Percentiles rank a stretch among this genome's conserved stretches.
phyloP scores from a whole-genome alignment of 1,140 invertebrate genomes.

The Macrobrachium rosenbergii region DNA sequence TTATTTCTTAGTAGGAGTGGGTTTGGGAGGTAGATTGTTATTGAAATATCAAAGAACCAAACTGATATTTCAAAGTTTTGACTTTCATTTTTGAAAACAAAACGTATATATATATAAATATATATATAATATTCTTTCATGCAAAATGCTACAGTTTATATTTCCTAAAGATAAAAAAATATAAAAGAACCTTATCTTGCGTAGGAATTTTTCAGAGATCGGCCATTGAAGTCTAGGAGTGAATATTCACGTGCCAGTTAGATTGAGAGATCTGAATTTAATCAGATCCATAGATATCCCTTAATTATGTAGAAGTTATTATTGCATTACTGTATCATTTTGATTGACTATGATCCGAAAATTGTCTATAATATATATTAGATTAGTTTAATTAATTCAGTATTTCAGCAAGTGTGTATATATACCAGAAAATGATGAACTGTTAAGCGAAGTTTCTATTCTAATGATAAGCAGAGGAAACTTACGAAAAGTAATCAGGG shows the following conservation, averaged over 20 bases:
- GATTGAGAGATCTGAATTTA: constrained; percentile 51
- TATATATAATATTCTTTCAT: constrained; percentile 58
- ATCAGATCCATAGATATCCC: constrained; percentile 51
- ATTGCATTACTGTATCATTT: constrained; percentile 12
- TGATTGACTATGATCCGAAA: too few species aligned
- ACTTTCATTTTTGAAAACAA: constrained; percentile 34
- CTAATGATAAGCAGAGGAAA: neutral
- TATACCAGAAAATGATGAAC: constrained; percentile 4
- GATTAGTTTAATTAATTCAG: too few species aligned
- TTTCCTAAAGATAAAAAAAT: constrained; percentile 47
- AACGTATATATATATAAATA: neutral
- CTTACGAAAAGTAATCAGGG: too few species aligned
- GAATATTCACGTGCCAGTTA: constrained; percentile 55
- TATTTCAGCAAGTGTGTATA: neutral
- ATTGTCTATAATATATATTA: too few species aligned
- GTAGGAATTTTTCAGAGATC: constrained; percentile 22
- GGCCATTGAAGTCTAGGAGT: constrained; percentile 37
- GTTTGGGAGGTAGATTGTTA: constrained; percentile 50
- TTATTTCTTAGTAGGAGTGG: constrained; percentile 30
- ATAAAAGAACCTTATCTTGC: neutral
- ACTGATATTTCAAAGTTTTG: constrained; percentile 43
- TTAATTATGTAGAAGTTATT: constrained; percentile 34
- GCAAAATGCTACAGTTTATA: constrained; percentile 51
- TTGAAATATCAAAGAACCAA: constrained; percentile 52
- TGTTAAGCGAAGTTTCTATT: neutral